Evolutionary conservation across 2,113 vertebrate species (phyloP), one percentile per base, ranked within the genome.

Genomic region (Raphicerus campestris): DNA sequence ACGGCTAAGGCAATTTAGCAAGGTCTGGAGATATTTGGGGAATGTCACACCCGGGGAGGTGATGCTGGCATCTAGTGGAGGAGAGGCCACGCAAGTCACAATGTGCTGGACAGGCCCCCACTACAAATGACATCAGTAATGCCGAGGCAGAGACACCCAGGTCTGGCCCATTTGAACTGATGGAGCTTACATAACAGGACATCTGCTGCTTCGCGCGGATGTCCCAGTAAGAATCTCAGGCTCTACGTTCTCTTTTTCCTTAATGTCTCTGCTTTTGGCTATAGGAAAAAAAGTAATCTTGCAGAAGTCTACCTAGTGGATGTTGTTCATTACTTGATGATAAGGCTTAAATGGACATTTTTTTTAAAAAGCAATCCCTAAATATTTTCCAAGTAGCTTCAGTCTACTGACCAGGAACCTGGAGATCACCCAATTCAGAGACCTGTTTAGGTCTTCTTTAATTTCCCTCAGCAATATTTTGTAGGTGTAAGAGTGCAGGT

Each of bases 241-340:
- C 35, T 16, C 73, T 42, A 9, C 13, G 0, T 55, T 60, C n/a
- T 42, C 35, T 56, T 88, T 87, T 83, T 32, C 45, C 35, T 75
- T 51, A 45, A 58, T 32, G 55, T 87, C 73, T 77, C 75, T 73
- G 51, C 61, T 32, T 75, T 87, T 93, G 32, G 39, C 81, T n/a
- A 1, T 1, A 56, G 51, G 32, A 9, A 35, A 45, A 45, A 51
- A 86, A 86, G 7, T 45, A 35, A 24, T 4, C 61, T 49, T 82
- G 42, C 15, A 28, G 24, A 85, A 2, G 15, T 42, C 42, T 30
- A 13, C 32, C 30, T 20, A 35, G 42, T 51, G 19, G 42, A 3
- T 14, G 10, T 47, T 14, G 10, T 47, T 56, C 42, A 32, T 14
- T 58, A 17, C 30, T 78, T 2, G 8, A 32, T 17, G n/a, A 61